Conservation (phyloP, 1,140 invertebrate species). For the Pseudoatta argentina region DNA sequence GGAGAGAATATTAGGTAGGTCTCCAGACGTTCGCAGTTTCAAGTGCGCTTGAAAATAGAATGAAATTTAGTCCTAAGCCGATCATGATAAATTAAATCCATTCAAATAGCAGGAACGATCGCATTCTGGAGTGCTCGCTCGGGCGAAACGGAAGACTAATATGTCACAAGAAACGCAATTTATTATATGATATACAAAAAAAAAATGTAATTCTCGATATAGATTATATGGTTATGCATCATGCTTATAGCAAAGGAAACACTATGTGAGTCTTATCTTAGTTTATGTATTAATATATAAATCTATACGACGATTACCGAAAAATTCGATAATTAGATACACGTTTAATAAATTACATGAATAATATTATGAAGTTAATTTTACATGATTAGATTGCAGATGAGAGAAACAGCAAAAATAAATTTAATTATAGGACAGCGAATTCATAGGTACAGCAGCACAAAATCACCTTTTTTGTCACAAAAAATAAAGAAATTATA, state of each 20-base stretch:
- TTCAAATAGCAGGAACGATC: constrained; percentile 47
- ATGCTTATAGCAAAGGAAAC: constrained; percentile 4
- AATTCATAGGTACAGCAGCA: neutral
- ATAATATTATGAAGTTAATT: constrained; percentile 18
- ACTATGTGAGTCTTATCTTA: constrained; percentile 18
- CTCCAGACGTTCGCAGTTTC: constrained; percentile 40
- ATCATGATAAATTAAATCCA: constrained; percentile 60
- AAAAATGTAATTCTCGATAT: constrained; percentile 7
- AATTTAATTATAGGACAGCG: neutral
- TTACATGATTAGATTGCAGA: neutral
- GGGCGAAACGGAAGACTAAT: constrained; percentile 38
- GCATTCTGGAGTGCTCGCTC: constrained; percentile 38
- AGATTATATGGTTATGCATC: neutral
- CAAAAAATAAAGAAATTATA: neutral
- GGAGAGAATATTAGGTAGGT: constrained; percentile 30
- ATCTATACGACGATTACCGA: neutral
- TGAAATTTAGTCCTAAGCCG: constrained; percentile 58
- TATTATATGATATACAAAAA: constrained; percentile 53
- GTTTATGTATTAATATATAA: neutral
- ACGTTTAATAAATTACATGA: constrained; percentile 17
- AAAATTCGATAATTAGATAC: neutral
- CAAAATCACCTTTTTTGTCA: neutral
- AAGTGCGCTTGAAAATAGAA: constrained; percentile 56
- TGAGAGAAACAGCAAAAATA: neutral
- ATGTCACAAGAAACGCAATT: constrained; percentile 26